Evolutionary conservation across 2,888 invertebrate genomes (phyloP).

Genomic region (Agapostemon virescens): DNA sequence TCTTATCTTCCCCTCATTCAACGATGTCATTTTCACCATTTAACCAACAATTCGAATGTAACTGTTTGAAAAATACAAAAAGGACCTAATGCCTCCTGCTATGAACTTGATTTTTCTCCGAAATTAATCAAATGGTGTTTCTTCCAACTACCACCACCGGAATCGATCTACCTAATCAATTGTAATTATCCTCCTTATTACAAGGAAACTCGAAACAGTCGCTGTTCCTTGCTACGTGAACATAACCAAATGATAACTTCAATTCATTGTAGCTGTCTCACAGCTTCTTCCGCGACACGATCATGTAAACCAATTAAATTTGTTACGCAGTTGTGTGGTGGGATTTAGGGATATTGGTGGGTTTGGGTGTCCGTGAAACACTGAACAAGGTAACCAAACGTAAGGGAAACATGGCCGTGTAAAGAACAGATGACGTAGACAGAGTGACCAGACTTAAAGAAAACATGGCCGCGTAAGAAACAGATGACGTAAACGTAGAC

Average conservation of each 20-base stretch:
- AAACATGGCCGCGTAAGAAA: too few relatives aligned
- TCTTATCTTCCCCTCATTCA: conserved; percentile 81
- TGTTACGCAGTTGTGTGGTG: too few relatives aligned
- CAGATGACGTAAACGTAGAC: too few relatives aligned
- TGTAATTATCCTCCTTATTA: conserved; percentile 9
- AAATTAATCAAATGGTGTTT: not conserved
- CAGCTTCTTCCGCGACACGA: not conserved
- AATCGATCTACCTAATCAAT: conserved; percentile 4
- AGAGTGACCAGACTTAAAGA: too few relatives aligned
- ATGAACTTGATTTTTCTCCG: not conserved
- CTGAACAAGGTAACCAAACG: too few relatives aligned
- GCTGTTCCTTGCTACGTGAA: not conserved
- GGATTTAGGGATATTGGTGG: too few relatives aligned
- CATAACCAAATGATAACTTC: conserved; percentile 16
- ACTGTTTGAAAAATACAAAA: not conserved
- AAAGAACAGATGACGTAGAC: too few relatives aligned
- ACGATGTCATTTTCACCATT: conserved; percentile 79
- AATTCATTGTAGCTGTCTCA: not conserved
- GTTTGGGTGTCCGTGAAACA: too few relatives aligned
- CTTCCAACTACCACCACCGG: not conserved
- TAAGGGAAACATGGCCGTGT: too few relatives aligned
- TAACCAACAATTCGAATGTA: conserved; percentile 54
- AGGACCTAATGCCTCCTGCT: not conserved
- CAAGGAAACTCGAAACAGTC: not conserved
- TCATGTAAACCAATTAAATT: conserved; percentile 4